Evolutionary conservation across 2,797 vertebrate genomes (phyloP), one percentile per base, ranked within the genome.

Genomic region (Ctenosaura bakeri): DNA sequence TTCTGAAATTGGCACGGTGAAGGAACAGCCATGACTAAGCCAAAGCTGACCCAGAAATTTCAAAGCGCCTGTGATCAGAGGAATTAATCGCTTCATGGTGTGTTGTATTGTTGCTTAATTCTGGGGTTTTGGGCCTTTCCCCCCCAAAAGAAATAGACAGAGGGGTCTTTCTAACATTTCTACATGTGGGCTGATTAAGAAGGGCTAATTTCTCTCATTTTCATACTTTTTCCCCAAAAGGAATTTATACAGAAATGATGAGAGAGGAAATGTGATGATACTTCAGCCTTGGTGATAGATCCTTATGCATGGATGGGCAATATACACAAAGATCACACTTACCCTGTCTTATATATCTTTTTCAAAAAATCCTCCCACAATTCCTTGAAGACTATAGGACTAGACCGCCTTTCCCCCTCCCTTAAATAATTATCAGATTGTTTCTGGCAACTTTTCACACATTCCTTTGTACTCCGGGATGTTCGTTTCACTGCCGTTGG

Each of bases 51-150:
- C 26, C 0, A 50, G 0, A 1, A 64, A 52, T 86, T 50, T 62
- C 77, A 85, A 74, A 89, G 50, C 0, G 0, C 0, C 2, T 84
- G 18, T 56, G 86, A 0, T 92, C 86, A 90, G 83, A 90, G 81
- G 83, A 93, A 93, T 94, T 18, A 91, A 81, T 32, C 88, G 71
- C 62, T 92, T 92, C 89, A 85, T 89, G 92, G 79, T 91, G 92
- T 86, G 38, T 24, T 62, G 83, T 46, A 86, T 3, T 88, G 59
- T 87, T 95, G 89, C 93, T 92, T 92, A 90, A 94, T 46, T 89
- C 52, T 80, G 85, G 91, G 20, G n/a, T 83, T 83, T 35, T 22
- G 4, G 52, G 18, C 46, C 20, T 64, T 94, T 95, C 92, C 4
- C 42, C 42, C 42, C 42, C 4, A 4, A 46, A 87, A 77, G 81